phyloP scores from a whole-genome alignment of 2,113 vertebrate genomes.

The Callipepla californica region DNA sequence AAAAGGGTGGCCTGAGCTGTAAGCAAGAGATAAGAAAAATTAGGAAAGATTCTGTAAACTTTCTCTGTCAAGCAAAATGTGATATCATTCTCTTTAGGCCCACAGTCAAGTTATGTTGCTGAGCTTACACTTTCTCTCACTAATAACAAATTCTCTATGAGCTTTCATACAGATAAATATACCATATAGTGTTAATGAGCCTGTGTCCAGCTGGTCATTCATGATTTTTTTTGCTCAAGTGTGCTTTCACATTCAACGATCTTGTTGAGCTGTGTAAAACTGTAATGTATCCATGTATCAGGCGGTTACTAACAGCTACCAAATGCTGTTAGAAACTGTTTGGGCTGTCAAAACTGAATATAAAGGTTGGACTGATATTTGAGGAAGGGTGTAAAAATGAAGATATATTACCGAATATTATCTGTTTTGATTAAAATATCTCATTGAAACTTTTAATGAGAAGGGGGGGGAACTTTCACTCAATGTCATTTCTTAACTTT shows the following conservation, averaged over 20 bases:
- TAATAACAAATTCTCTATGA: background rate
- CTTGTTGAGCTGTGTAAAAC: background rate
- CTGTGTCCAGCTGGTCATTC: background rate
- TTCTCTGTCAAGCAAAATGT: background rate
- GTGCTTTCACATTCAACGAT: background rate
- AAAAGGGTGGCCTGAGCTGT: background rate
- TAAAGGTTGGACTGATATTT: background rate
- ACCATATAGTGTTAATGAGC: background rate
- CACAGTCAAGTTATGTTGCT: background rate
- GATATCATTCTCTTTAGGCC: background rate
- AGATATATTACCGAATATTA: background rate
- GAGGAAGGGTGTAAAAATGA: background rate
- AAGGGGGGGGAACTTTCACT: background rate
- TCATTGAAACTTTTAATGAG: background rate
- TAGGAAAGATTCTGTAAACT: background rate
- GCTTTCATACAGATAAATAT: background rate
- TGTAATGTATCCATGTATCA: background rate
- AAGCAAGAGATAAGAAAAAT: background rate
- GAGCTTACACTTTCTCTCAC: background rate
- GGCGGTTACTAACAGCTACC: conserved; percentile 15
- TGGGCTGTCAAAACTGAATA: background rate
- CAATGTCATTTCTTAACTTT: conserved; percentile 6
- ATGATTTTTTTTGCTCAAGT: background rate
- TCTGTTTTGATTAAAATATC: background rate
- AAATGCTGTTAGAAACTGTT: conserved; percentile 6